phyloP scores from a whole-genome alignment of 2,113 vertebrate species.

The Ptyas mucosa region DNA sequence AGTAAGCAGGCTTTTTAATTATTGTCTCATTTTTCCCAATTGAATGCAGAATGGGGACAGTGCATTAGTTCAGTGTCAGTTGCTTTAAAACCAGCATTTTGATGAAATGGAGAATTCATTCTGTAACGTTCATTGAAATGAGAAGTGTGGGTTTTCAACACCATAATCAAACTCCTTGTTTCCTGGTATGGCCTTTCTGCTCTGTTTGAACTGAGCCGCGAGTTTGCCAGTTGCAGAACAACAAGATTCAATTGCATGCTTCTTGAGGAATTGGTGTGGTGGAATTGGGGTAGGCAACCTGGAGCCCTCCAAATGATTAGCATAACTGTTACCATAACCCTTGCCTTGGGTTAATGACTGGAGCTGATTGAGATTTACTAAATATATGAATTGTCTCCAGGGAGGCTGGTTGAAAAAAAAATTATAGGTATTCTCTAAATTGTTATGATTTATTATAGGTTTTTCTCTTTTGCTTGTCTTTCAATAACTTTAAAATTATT shows the following conservation, averaged over 20 bases:
- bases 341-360: neutral
- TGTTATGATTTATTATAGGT: neutral
- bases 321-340: neutral
- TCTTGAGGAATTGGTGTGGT: neutral
- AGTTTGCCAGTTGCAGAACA: neutral
- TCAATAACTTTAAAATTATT: neutral
- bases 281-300: neutral
- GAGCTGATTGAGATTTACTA: neutral
- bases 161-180: conserved; percentile 8
- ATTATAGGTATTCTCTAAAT: neutral
- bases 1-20: conserved; percentile 31
- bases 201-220: neutral
- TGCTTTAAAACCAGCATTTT: neutral
- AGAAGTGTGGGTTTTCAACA: neutral
- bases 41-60: neutral
- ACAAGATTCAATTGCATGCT: neutral
- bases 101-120: neutral
- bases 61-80: conserved; percentile 25
- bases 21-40: conserved; percentile 37
- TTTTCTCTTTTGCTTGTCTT: neutral
- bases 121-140: conserved; percentile 10
- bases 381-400: neutral
- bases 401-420: neutral
- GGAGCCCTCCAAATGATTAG: neutral
- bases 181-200: neutral